Evolutionary conservation across 2,888 invertebrate species (phyloP), one percentile per base, ranked within the genome.

Genomic region (Diachrysia chrysitis): DNA sequence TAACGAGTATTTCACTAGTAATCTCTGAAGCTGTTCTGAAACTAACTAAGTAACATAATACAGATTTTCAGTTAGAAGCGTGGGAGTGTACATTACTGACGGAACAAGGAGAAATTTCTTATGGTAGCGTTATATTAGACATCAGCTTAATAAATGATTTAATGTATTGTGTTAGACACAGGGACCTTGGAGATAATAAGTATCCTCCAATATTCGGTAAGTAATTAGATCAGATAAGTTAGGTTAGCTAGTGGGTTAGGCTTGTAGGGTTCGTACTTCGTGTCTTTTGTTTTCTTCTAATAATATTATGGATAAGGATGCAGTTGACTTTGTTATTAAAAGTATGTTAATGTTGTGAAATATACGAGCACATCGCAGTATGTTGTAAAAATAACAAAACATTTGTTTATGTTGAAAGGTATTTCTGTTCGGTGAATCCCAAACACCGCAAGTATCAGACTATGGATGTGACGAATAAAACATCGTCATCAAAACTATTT

Each of bases 31-130:
- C 12, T 21, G 12, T 51, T 14, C 48, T 51, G 21, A 51, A 51
- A 51, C 19, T 51, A 51, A 51, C 19, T 51, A 12, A 51, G 48
- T 51, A 51, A 21, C 4, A 25, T 25, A 25, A 51, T 5, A 51
- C 12, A 51, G 48, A 12, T 21, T 21, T 51, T 21, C 21, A 21
- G 48, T 12, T 19, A 51, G 7, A 17, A 51, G 48, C 48, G 48
- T 51, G 48, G 48, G 48, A 4, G 48, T 19, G 3, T 19, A 12
- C 48, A 21, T 51, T 21, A 21, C 42, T 42, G 42, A 10, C 21
- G 21, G 19, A 51, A 51, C 48, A 51, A 51, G 21, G 48, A 51
- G 48, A 51, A 51, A 51, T 12, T 51, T 51, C 48, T 51, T 51
- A 51, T 21, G 12, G 17, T 12, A 21, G 12, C 21, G 12, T 19